phyloP scores from a whole-genome alignment of 2,113 vertebrate genomes.

The Spheniscus mendiculus region DNA sequence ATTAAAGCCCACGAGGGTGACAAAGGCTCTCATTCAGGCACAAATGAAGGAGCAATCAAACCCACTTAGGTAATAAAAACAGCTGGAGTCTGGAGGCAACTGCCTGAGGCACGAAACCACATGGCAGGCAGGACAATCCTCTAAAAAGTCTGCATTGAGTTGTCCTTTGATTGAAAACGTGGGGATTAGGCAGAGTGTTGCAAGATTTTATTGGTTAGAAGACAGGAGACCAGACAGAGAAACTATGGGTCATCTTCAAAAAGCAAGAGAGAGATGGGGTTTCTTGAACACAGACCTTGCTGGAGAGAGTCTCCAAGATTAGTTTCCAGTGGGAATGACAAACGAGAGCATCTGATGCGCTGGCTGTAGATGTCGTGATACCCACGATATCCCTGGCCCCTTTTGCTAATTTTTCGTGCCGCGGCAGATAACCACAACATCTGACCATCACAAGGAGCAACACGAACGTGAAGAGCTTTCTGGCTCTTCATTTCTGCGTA shows the following conservation, averaged over 20 bases:
- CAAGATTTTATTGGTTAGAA: neutral
- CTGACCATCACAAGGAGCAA: neutral
- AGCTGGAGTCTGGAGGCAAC: constrained; percentile 55
- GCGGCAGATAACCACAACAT: accelerated
- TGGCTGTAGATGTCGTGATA: accelerated
- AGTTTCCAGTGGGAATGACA: neutral
- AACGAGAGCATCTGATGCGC: neutral
- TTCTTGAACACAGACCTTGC: neutral
- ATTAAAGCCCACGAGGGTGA: constrained; percentile 53
- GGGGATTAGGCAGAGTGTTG: neutral
- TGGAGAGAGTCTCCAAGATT: accelerated
- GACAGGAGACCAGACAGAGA: neutral
- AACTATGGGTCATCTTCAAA: neutral
- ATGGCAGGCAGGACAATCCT: constrained; percentile 28
- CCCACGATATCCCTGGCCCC: neutral
- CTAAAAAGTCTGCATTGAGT: neutral
- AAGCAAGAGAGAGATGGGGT: neutral
- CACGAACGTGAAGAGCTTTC: accelerated
- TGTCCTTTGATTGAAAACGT: neutral
- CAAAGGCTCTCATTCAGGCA: constrained; percentile 33
- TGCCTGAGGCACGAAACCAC: constrained; percentile 35
- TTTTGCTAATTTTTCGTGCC: neutral
- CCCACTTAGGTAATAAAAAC: constrained; percentile 63
- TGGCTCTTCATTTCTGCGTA: accelerated
- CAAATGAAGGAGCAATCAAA: constrained; percentile 51